A percentile compares a stretch with the other conserved stretches of the same genome.
These are phyloP conservation scores for Notarius quadriscutis DNA, from an alignment of 2,113 vertebrate genomes.

Conservation along the genomic window DNA sequence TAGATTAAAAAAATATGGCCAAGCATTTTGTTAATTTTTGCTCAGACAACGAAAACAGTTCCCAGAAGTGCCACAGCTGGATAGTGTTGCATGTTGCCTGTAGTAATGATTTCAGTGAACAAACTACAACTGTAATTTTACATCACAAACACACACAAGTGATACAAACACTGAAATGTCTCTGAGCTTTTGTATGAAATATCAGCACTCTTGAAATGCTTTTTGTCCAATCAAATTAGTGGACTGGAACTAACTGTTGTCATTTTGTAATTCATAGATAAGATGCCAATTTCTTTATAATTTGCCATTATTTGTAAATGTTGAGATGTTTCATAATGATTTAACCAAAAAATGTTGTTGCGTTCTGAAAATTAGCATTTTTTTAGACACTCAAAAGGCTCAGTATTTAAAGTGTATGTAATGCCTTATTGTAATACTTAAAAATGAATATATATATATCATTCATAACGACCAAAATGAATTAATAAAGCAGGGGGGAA, in stretches of 20 bases:
- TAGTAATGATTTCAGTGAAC: background rate
- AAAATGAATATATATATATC: too few relatives aligned
- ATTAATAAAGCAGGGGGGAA: too few relatives aligned
- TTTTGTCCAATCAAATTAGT: background rate
- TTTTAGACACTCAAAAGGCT: background rate
- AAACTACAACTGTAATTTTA: background rate
- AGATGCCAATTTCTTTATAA: background rate
- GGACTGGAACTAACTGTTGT: too few relatives aligned
- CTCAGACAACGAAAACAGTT: background rate
- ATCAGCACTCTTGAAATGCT: background rate
- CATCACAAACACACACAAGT: background rate
- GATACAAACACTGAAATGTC: background rate
- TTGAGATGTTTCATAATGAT: background rate
- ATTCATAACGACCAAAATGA: too few relatives aligned
- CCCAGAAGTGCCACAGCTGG: background rate
- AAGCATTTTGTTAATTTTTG: background rate
- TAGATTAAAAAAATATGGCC: background rate
- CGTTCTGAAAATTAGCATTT: background rate
- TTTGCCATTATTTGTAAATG: background rate
- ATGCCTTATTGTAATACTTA: too few relatives aligned
- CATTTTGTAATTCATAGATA: background rate
- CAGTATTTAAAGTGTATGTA: background rate
- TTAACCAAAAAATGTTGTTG: background rate
- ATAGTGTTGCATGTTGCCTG: background rate
- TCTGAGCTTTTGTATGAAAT: background rate